These are phyloP conservation scores for Steinernema hermaphroditum DNA, from an alignment of 2,888 invertebrate species.

Conservation along the genomic window DNA sequence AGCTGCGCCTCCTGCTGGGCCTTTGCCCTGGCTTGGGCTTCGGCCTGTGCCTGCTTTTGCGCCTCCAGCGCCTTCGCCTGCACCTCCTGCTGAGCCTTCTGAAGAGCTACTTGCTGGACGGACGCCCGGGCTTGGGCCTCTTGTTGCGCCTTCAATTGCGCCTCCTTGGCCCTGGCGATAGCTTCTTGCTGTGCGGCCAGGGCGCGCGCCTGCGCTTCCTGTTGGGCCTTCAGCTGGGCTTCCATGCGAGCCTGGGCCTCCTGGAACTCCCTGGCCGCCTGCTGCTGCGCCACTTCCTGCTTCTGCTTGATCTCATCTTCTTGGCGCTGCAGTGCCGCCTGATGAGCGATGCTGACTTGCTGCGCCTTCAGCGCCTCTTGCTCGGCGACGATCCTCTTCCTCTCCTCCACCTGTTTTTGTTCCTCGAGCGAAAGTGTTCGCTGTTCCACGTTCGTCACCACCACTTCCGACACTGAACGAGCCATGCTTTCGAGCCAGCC, in stretches of 20 bases:
- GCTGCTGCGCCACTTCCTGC: constrained; percentile 23
- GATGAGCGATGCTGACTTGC: constrained; percentile 9
- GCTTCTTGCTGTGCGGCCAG: constrained; percentile 39
- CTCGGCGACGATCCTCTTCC: constrained; percentile 25
- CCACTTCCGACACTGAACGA: neutral
- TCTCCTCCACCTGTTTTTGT: constrained; percentile 35
- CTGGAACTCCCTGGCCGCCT: neutral
- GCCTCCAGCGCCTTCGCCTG: constrained; percentile 32
- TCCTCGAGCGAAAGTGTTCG: constrained; percentile 29
- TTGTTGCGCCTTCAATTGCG: constrained; percentile 40
- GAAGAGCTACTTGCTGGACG: constrained; percentile 49
- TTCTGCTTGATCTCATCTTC: constrained; percentile 30
- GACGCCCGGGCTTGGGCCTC: constrained; percentile 53
- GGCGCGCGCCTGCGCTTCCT: constrained; percentile 21
- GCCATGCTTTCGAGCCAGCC: neutral
- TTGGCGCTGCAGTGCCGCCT: constrained; percentile 8
- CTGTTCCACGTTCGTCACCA: constrained; percentile 16
- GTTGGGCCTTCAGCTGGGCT: constrained; percentile 32
- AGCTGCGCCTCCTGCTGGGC: constrained; percentile 5
- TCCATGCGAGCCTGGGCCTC: constrained; percentile 34
- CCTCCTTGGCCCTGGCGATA: constrained; percentile 28
- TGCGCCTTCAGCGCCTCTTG: constrained; percentile 16
- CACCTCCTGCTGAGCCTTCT: constrained; percentile 43
- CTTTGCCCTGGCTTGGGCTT: neutral
- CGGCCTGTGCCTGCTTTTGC: neutral